Base-by-base conservation (phyloP, 2,113 vertebrate species). In the Siniperca knerii region DNA sequence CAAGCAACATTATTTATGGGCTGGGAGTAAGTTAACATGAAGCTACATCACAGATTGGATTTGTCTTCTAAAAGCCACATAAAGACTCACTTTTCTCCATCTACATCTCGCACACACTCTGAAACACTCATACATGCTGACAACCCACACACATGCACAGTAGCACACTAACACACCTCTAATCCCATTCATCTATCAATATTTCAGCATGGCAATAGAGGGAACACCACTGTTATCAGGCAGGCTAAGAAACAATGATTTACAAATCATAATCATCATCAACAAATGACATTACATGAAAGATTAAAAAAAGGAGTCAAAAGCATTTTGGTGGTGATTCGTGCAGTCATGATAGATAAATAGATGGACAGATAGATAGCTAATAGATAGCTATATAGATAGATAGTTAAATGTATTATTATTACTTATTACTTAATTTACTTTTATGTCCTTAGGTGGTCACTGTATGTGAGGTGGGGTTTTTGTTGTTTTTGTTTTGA, bases 1-100 rank as follows among this genome's bases (percentile, higher is more conserved):
- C 73, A 88, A 87, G 76, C 57, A 66, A 82, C 87, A 92, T 93
- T 90, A 93, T 94, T 92, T 91, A 94, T 92, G 87, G 81, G 83
- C 81, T 92, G 89, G 85, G 88, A 92, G 92, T 81, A 69, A 82
- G 40, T 55, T 69, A 90, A 88, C 89, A 82, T 77, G 84, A 80
- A 89, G 76, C 77, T 82, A 81, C 85, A 88, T 86, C 82, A 89
- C 77, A 90, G 85, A 67, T 57, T 84, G 81, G 75, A 85, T 77
- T 81, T 88, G 75, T 92, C 87, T 75, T 87, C 66, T 86, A 79
- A 88, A 85, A 89, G 83, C 42, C 35, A 88, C 7, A 62, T 33
- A 40, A 87, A 88, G 77, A 83, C 81, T 74, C 4, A 2, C 77
- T 83, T 83, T 81, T 87, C 81, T 82, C 57, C 68, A 48, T 77